phyloP scores from a whole-genome alignment of 2,113 vertebrate species.

The Cochlearius cochlearius region DNA sequence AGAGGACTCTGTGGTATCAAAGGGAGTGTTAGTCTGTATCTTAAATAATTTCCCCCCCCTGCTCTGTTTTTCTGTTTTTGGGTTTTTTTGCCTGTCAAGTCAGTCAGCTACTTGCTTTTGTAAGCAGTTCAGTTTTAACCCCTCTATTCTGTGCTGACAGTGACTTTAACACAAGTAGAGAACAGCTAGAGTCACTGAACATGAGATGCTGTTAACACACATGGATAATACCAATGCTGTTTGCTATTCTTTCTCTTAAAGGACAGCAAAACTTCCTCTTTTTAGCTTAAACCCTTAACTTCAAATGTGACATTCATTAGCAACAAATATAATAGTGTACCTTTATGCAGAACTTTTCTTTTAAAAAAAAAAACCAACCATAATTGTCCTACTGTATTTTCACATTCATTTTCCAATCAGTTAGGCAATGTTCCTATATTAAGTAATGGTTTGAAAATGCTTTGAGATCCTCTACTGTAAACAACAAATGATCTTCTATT shows the following conservation, averaged over 20 bases:
- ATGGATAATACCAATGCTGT: not conserved
- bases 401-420: not conserved
- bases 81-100: not conserved
- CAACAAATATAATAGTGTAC: not conserved
- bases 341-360: not conserved
- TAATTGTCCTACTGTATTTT: not conserved
- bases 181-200: not conserved
- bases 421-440: not conserved
- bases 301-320: not conserved
- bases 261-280: not conserved
- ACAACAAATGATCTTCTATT: not conserved
- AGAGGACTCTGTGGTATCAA: not conserved
- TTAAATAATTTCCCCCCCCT: not conserved
- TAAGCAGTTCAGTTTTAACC: not conserved
- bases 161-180: not conserved
- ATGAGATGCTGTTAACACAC: not conserved
- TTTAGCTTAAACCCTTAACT: not conserved
- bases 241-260: not conserved
- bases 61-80: not conserved
- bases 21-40: not conserved
- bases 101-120: not conserved
- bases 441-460: not conserved
- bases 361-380: not conserved
- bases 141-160: not conserved
- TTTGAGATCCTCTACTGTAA: not conserved